Conservation (phyloP, 2,888 invertebrate species). For the Xestobium rufovillosum region DNA sequence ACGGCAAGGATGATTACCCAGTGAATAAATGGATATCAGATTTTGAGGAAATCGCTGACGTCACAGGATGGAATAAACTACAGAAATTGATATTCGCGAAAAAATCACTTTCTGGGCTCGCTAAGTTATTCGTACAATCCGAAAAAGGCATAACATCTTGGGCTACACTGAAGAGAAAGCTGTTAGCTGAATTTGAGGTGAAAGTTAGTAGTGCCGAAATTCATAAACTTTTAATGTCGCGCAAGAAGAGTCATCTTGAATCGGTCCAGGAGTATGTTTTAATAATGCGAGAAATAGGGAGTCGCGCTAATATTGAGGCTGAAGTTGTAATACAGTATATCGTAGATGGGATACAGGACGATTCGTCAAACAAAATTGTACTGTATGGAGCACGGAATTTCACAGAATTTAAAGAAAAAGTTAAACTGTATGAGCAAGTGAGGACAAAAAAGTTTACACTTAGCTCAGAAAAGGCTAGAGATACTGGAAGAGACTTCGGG, state of each 20-base stretch:
- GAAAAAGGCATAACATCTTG: constrained; percentile 19
- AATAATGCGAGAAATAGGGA: constrained; percentile 36
- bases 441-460: constrained; percentile 10
- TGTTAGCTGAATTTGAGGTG: constrained; percentile 15
- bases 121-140: constrained; percentile 18
- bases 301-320: constrained; percentile 32
- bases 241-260: constrained; percentile 33
- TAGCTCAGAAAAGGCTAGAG: background rate
- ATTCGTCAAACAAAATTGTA: constrained; percentile 21
- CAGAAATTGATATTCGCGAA: constrained; percentile 24
- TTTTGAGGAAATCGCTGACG: constrained; percentile 19
- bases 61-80: constrained; percentile 21
- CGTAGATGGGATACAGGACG: constrained; percentile 35
- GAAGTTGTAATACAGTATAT: constrained; percentile 35
- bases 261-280: constrained; percentile 35
- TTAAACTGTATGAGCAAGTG: constrained; percentile 20
- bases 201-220: constrained; percentile 13
- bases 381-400: constrained; percentile 24
- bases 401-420: constrained; percentile 21
- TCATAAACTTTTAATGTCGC: constrained; percentile 21
- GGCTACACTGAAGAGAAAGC: constrained; percentile 13
- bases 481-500: background rate
- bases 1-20: constrained; percentile 14
- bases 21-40: constrained; percentile 19
- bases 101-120: constrained; percentile 20